Evolutionary conservation across 2,797 vertebrate genomes (phyloP).

Genomic region (Pseudochirops corinnae): DNA sequence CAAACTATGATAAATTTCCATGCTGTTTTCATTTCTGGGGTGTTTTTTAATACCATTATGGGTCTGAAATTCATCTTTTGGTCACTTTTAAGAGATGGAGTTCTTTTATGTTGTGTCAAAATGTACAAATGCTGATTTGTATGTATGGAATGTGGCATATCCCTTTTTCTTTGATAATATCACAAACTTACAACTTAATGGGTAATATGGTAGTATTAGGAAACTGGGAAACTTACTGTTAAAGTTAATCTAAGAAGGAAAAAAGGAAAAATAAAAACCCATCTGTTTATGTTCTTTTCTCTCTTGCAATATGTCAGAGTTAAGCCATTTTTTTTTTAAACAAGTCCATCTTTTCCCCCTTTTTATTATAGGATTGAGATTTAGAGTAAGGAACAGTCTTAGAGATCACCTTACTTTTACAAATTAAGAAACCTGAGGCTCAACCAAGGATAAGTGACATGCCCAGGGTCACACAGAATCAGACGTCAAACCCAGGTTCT

Average conservation of each 20-base stretch:
- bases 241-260: constrained; percentile 27
- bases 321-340: background rate
- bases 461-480: background rate
- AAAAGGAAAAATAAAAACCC: background rate
- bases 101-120: constrained; percentile 47
- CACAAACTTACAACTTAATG: background rate
- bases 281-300: background rate
- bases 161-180: constrained; percentile 52
- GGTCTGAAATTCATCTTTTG: constrained; percentile 79
- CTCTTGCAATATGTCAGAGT: background rate
- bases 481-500: background rate
- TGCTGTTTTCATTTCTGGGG: constrained; percentile 61
- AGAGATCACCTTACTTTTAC: background rate
- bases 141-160: background rate
- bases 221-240: constrained; percentile 24
- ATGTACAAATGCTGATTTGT: constrained; percentile 50
- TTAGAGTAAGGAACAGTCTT: background rate
- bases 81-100: constrained; percentile 57
- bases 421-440: background rate
- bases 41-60: constrained; percentile 69
- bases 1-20: constrained; percentile 68
- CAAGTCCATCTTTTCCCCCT: background rate
- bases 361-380: background rate
- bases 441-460: background rate
- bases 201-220: background rate